Conservation (phyloP, 2,113 vertebrate genomes). For the Zosterops pallidus region DNA sequence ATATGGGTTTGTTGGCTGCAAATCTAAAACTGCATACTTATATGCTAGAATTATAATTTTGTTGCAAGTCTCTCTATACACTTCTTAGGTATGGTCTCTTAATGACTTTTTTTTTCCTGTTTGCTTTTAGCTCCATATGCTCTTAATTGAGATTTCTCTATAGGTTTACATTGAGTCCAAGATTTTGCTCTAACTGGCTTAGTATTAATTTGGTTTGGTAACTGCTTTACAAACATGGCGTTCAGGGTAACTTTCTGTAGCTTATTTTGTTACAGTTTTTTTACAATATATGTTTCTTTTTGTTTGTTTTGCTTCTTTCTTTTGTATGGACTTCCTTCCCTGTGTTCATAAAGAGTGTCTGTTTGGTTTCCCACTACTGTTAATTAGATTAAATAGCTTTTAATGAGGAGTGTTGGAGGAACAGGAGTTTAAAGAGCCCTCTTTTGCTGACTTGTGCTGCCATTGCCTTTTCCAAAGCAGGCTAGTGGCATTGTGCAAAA, state of each 20-base stretch:
- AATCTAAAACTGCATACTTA: neutral
- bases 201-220: neutral
- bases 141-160: neutral
- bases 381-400: neutral
- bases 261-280: neutral
- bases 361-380: neutral
- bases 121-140: neutral
- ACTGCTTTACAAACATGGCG: neutral
- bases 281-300: neutral
- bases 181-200: neutral
- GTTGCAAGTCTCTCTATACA: neutral
- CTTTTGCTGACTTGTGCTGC: neutral
- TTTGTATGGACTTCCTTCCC: neutral
- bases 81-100: neutral
- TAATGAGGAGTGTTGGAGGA: neutral
- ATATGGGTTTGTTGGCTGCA: neutral
- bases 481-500: neutral
- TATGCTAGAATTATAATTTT: neutral
- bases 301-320: neutral
- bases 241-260: neutral
- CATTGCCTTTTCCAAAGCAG: neutral
- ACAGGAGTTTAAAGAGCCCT: neutral
- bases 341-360: neutral
- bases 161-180: neutral
- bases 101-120: neutral